Evolutionary conservation across 1,140 invertebrate species (phyloP), one percentile per base, ranked within the genome.

Genomic region (Agraylea sexmaculata): DNA sequence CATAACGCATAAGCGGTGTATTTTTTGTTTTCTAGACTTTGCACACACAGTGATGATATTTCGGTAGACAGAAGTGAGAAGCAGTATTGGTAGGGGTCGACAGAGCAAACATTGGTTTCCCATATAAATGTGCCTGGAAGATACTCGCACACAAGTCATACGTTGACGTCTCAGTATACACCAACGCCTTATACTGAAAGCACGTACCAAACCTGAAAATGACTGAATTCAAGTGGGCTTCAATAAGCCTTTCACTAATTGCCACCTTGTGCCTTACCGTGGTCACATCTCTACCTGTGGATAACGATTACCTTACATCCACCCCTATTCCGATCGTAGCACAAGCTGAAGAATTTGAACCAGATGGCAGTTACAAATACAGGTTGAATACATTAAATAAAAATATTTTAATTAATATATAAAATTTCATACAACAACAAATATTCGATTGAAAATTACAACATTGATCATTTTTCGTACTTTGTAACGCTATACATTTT

Each of bases 331-430:
- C 68, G 0, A 73, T 74, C 18, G 19, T 74, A 2, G 58, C 60
- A 8, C 68, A 69, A 30, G 58, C 53, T 2, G 57, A 64, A 25
- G 64, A 73, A 36, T 59, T 71, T 1, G 66, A 71, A 40, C 51
- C 62, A 0, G 70, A 73, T 44, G 73, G 71, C 43, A 62, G 66
- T 6, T 71, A 74, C 47, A 57, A 62, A 53, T 67, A 57, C 53
- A 68, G 63, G 63, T 68, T 15, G 30, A 12, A 36, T 20, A 25
- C 20, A 33, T 40, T 11, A 21, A 53, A 39, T 59, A 58, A 34
- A 53, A 51, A 53, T 63, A 50, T 55, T 7, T 35, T 35, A 7
- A 10, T 11, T 40, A 27, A 8, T 38, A 5, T 15, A 28, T 23
- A 8, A 27, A 20, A 35, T 11, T 35, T 17, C 7, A 19, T 7